Evolutionary conservation across 2,113 vertebrate genomes (phyloP).

Genomic region (Hucho hucho): DNA sequence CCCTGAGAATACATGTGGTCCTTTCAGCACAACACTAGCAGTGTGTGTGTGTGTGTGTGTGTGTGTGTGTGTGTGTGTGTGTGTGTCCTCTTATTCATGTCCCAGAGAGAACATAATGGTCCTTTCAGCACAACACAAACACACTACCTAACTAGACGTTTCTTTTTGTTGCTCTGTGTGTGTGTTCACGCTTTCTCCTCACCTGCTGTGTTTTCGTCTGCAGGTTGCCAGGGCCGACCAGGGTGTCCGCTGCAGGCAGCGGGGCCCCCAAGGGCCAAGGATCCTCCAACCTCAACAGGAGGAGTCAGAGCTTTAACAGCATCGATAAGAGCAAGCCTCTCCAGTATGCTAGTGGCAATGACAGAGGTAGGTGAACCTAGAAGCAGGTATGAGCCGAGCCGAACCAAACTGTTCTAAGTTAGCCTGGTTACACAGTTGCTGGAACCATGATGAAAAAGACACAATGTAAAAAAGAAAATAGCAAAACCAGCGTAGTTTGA

Average conservation of each 20-base stretch:
- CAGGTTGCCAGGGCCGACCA: constrained; percentile 95
- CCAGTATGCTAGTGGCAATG: constrained; percentile 92
- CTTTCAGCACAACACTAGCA: background rate
- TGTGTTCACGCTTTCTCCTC: background rate
- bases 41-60: constrained; percentile 22
- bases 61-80: constrained; percentile 17
- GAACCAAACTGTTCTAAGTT: too few species aligned
- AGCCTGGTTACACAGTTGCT: too few species aligned
- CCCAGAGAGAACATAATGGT: background rate
- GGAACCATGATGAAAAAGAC: too few species aligned
- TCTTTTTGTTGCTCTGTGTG: background rate
- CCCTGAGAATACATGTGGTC: background rate
- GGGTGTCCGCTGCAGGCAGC: constrained; percentile 89
- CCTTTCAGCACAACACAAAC: background rate
- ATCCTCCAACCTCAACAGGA: constrained; percentile 91
- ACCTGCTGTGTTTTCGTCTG: background rate
- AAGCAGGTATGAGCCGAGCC: background rate
- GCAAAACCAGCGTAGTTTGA: too few species aligned
- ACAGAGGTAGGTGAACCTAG: constrained; percentile 82
- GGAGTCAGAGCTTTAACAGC: constrained; percentile 99
- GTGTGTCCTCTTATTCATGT: background rate
- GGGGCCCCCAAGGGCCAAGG: constrained; percentile 87
- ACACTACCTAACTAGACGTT: background rate
- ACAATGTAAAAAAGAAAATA: too few species aligned
- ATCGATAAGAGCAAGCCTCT: constrained; percentile 98